Evolutionary conservation across 1,140 invertebrate genomes (phyloP), one percentile per base, ranked within the genome.

Genomic region (Thaumetopoea pityocampa): DNA sequence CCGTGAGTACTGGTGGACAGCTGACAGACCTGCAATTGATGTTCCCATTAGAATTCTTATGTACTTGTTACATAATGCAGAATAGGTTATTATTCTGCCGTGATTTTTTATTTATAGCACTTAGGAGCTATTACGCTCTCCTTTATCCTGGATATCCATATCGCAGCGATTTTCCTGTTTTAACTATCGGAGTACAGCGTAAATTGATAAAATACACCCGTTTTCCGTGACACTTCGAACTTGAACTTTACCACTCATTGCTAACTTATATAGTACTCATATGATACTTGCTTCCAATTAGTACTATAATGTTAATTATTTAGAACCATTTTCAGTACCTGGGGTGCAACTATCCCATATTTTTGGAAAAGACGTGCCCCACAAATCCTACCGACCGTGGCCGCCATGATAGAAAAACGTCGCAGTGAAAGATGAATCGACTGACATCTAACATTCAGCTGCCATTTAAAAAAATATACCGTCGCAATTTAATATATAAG

Each of bases 351-450:
- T 72, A 72, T 54, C 51, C 74, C 70, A 88, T 60, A 87, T 78
- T 73, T 83, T 87, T 90, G 91, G 70, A 92, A 88, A 79, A 93
- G 87, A 78, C 90, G 88, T 76, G 92, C 89, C 86, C 92, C 91
- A 88, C 89, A 93, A 90, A 94, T 90, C 85, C 92, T 90, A 87
- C 92, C 90, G 77, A 94, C 88, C 74, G 89, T 88, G 72, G 92
- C 91, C 89, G 92, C 92, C 93, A 94, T 94, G 87, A 89, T 93
- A 89, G 86, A 67, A 76, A 79, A 79, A 79, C 73, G 73, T 78
- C 76, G 71, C 61, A 71, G 64, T 79, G 73, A 78, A 74, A 70
- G 69, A 67, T 53, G 53, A 68, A 60, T 56, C 30, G 34, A 67
- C 29, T 78, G 77, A 77, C 77, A 78, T 65, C 54, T 65, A 58